A percentile compares a stretch with the other conserved stretches of the same genome.
Conservation (phyloP, 1,140 invertebrate species). For the Aphis craccivora region DNA sequence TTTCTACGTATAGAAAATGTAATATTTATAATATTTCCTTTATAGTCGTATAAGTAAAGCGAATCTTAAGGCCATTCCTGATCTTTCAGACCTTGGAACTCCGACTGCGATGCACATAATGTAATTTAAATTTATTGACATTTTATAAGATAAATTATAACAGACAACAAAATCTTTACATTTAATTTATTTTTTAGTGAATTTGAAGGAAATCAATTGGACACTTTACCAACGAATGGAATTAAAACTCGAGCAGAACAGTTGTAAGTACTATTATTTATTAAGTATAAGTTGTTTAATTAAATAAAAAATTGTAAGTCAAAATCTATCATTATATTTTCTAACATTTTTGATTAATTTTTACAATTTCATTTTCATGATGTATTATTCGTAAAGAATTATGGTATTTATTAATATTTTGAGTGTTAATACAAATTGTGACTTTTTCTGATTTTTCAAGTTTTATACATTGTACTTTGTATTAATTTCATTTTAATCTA, state of each 20-base stretch:
- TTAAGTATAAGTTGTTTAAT: background rate
- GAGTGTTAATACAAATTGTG: no score
- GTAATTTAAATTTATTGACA: conserved; percentile 12
- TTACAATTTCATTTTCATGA: no score
- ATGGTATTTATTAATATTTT: no score
- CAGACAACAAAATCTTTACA: background rate
- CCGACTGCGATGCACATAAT: conserved; percentile 21
- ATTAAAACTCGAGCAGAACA: conserved; percentile 68
- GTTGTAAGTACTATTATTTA: conserved; percentile 67
- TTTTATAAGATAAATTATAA: background rate
- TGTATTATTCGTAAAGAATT: no score
- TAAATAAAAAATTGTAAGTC: background rate
- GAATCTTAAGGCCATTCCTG: conserved; percentile 14
- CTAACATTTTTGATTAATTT: no score
- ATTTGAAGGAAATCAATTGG: conserved; percentile 69
- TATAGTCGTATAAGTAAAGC: conserved; percentile 36
- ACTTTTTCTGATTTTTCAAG: no score
- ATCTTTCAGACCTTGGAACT: conserved; percentile 33
- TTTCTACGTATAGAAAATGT: background rate
- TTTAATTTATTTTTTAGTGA: conserved; percentile 64
- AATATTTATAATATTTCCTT: background rate
- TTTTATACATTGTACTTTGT: no score
- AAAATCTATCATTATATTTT: no score
- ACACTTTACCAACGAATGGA: conserved; percentile 66
- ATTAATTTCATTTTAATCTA: no score